Conservation (phyloP, 2,797 vertebrate genomes). For the Chelon auratus region DNA sequence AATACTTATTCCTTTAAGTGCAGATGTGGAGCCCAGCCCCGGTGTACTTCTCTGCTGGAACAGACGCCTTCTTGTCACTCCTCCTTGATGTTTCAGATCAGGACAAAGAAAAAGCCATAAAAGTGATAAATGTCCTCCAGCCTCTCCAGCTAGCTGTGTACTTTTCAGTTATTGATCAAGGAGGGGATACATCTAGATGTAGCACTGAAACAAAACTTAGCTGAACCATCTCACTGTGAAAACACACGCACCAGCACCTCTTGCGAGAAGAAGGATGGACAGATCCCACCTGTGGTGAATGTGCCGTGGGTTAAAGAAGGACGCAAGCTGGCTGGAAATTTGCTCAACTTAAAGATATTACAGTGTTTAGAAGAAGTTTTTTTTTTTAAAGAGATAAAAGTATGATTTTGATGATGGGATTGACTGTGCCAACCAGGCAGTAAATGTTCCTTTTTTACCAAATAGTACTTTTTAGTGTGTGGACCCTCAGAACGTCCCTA, state of each 20-base stretch:
- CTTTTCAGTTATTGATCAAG: conserved; percentile 38
- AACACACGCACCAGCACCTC: conserved; percentile 54
- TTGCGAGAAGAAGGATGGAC: conserved; percentile 23
- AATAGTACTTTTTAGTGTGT: conserved; percentile 46
- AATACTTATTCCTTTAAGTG: conserved; percentile 68
- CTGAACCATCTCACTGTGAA: conserved; percentile 78
- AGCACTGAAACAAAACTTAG: conserved; percentile 46
- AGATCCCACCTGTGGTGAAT: conserved; percentile 26
- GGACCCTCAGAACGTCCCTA: conserved; percentile 53
- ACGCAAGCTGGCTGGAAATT: conserved; percentile 26
- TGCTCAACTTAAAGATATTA: neutral
- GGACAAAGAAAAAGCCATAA: conserved; percentile 61
- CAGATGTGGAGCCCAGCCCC: conserved; percentile 64
- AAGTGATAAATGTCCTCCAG: conserved; percentile 49
- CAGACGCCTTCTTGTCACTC: conserved; percentile 53
- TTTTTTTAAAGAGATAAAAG: conserved; percentile 7
- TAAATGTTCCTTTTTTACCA: conserved; percentile 53
- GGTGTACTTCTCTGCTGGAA: conserved; percentile 40
- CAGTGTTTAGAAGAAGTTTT: too few species aligned
- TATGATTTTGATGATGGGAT: conserved; percentile 37
- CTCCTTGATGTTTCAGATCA: conserved; percentile 54
- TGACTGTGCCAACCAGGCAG: conserved; percentile 58
- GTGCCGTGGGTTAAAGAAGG: conserved; percentile 30
- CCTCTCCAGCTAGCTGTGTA: conserved; percentile 24
- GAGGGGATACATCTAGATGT: conserved; percentile 32